Percentiles rank a stretch among this genome's conserved stretches.
These are phyloP conservation scores for Rhinoptilus africanus DNA, from an alignment of 2,113 vertebrate species.

Conservation along the genomic window DNA sequence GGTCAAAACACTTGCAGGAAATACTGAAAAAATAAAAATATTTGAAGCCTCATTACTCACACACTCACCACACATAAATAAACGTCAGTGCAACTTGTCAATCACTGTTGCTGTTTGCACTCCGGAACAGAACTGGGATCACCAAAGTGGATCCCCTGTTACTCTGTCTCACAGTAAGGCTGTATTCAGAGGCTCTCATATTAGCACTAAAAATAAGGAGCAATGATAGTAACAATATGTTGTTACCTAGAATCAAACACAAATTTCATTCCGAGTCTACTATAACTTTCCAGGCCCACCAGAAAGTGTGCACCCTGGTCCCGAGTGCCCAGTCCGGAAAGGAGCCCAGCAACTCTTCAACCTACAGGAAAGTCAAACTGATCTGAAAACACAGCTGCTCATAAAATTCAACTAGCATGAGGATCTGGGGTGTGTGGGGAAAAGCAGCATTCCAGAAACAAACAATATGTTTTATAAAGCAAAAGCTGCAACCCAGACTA, in stretches of 20 bases:
- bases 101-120: neutral
- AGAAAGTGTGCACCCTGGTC: accelerated
- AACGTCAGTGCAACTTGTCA: neutral
- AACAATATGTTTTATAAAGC: neutral
- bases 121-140: neutral
- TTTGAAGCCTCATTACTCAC: neutral
- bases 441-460: neutral
- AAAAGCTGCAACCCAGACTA: neutral
- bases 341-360: neutral
- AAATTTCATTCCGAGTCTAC: neutral
- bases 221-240: neutral
- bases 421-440: no score
- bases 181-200: neutral
- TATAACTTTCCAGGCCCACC: neutral
- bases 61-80: neutral
- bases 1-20: slow-evolving; percentile 15
- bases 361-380: neutral
- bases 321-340: neutral
- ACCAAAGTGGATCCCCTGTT: neutral
- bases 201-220: neutral
- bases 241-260: neutral
- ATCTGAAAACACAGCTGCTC: neutral
- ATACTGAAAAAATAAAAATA: slow-evolving; percentile 29
- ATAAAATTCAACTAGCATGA: neutral
- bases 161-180: neutral